Evolutionary conservation across 2,888 invertebrate species (phyloP).

Genomic region (Choreutis nemorana): DNA sequence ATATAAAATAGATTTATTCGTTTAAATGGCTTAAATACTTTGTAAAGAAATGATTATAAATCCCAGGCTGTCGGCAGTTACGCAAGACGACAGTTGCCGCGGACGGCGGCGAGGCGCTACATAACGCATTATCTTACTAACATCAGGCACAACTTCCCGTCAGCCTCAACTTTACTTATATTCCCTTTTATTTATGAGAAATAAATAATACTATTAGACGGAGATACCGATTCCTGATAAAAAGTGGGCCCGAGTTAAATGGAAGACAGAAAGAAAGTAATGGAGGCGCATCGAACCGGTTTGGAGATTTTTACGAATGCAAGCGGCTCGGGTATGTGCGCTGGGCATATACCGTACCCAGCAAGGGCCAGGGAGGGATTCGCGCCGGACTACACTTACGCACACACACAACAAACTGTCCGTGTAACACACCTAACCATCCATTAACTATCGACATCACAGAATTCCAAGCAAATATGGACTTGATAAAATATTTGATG

Average conservation of each 20-base stretch:
- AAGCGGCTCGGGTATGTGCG: slow-evolving; percentile 52
- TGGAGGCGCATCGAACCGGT: slow-evolving; percentile 65
- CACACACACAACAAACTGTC: slow-evolving; percentile 29
- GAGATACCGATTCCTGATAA: slow-evolving; percentile 67
- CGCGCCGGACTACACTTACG: slow-evolving; percentile 51
- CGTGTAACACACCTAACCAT: slow-evolving; percentile 30
- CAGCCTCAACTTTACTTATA: slow-evolving; percentile 60
- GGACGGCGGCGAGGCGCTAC: slow-evolving; percentile 22
- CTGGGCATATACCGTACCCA: slow-evolving; percentile 53
- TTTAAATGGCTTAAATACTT: no score
- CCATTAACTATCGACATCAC: slow-evolving; percentile 26
- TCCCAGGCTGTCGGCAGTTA: slow-evolving; percentile 40
- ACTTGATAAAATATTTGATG: no score
- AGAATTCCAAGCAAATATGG: no score
- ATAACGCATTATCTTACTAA: slow-evolving; percentile 44
- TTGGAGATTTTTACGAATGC: slow-evolving; percentile 66
- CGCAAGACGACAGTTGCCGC: slow-evolving; percentile 35
- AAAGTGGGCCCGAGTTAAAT: slow-evolving; percentile 65
- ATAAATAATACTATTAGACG: slow-evolving; percentile 67
- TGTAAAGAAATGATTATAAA: no score
- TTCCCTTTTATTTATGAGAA: slow-evolving; percentile 64
- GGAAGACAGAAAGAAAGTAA: slow-evolving; percentile 67
- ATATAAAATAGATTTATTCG: no score
- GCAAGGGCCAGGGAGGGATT: slow-evolving; percentile 34
- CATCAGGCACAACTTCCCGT: slow-evolving; percentile 56